These are phyloP conservation scores for Trachelus troglodyta DNA, from an alignment of 2,888 invertebrate species.

Conservation along the genomic window DNA sequence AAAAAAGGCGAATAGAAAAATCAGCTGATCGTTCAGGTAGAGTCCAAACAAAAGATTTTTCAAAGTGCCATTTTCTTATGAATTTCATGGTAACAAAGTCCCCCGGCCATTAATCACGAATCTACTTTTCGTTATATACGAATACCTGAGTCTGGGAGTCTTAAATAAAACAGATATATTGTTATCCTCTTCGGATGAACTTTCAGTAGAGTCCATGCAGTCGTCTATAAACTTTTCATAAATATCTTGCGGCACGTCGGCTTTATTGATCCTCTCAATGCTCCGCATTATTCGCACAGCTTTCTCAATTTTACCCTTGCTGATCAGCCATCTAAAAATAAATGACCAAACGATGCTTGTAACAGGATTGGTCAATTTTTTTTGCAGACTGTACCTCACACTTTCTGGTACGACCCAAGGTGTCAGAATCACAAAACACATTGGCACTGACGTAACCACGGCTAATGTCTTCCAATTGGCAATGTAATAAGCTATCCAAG, in stretches of 20 bases:
- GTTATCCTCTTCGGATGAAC: constrained; percentile 20
- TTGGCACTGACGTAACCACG: constrained; percentile 66
- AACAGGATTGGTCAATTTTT: too few species aligned
- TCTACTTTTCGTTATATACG: too few species aligned
- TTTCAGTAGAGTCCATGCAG: constrained; percentile 26
- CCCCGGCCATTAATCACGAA: neutral
- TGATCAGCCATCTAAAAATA: constrained; percentile 30
- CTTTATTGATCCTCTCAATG: constrained; percentile 67
- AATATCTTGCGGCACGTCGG: constrained; percentile 67
- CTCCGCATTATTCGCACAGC: constrained; percentile 65
- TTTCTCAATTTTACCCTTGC: constrained; percentile 55
- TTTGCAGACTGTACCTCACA: constrained; percentile 58
- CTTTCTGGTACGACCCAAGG: constrained; percentile 68
- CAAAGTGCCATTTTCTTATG: neutral
- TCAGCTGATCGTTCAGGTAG: neutral
- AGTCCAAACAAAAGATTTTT: neutral
- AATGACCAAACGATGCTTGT: too few species aligned
- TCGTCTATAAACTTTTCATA: constrained; percentile 67
- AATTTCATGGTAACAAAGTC: neutral
- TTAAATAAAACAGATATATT: constrained; percentile 59
- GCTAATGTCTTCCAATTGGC: constrained; percentile 67
- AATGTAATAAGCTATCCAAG: constrained; percentile 68
- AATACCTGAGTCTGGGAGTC: constrained; percentile 59
- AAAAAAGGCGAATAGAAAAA: neutral
- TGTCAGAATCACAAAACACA: constrained; percentile 59